Conservation (phyloP, 2,888 invertebrate species). For the Thyatira batis region DNA sequence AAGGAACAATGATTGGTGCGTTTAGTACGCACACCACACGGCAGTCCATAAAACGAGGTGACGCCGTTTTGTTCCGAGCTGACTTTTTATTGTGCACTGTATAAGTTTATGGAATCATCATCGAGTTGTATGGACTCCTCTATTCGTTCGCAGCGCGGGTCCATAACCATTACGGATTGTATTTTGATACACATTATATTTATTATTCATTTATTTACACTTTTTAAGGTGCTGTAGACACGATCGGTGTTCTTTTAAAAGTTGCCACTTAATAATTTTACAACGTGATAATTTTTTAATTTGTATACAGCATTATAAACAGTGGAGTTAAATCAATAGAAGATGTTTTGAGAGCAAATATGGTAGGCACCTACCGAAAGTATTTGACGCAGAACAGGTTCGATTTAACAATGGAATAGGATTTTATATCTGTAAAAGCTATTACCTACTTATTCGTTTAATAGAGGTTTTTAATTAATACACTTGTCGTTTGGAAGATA, state of each 20-base stretch:
- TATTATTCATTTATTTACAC: slow-evolving; percentile 41
- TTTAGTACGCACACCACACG: slow-evolving; percentile 45
- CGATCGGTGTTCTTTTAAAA: slow-evolving; percentile 21
- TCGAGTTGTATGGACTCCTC: slow-evolving; percentile 77
- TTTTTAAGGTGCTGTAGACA: slow-evolving; percentile 51
- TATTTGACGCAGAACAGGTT: not conserved
- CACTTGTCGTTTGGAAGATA: not conserved
- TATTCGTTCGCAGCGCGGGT: slow-evolving; percentile 67
- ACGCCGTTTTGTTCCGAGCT: slow-evolving; percentile 74
- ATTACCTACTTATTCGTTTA: too few species aligned
- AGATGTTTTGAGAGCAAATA: not conserved
- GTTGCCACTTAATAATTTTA: not conserved
- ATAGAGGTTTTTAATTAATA: not conserved
- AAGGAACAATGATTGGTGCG: slow-evolving; percentile 58
- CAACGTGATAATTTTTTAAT: not conserved
- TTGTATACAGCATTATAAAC: not conserved
- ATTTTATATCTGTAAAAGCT: not conserved
- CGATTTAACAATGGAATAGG: not conserved
- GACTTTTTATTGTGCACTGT: slow-evolving; percentile 78
- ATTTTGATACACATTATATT: slow-evolving; percentile 70
- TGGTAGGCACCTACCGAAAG: not conserved
- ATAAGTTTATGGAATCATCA: slow-evolving; percentile 82
- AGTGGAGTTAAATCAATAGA: not conserved
- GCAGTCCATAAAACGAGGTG: slow-evolving; percentile 72
- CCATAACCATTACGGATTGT: slow-evolving; percentile 77